Evolutionary conservation across 2,113 vertebrate species (phyloP).

Genomic region (Myiagra hebetior): DNA sequence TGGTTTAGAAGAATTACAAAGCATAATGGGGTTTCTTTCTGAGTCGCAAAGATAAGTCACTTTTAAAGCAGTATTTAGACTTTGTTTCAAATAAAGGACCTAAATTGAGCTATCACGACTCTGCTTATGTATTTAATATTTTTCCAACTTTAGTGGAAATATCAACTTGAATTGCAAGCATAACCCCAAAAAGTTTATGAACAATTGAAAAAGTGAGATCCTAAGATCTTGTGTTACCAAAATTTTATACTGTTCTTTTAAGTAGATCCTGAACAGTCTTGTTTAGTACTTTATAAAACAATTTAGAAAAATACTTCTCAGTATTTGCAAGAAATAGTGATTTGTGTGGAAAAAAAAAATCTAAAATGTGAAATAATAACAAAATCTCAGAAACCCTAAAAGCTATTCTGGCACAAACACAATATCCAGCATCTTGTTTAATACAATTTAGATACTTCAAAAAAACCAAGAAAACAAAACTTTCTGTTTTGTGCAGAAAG

Average conservation of each 20-base stretch:
- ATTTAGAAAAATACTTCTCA: not conserved
- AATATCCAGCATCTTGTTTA: not conserved
- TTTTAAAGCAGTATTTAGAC: not conserved
- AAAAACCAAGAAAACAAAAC: rapidly evolving
- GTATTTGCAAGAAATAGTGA: not conserved
- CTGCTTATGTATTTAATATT: not conserved
- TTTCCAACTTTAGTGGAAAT: not conserved
- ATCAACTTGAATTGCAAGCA: not conserved
- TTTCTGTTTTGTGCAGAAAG: not conserved
- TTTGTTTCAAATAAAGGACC: not conserved
- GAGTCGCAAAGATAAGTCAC: not conserved
- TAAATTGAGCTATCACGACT: not conserved
- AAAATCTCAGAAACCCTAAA: not conserved
- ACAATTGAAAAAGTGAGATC: not conserved
- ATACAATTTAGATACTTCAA: not conserved
- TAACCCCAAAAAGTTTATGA: not conserved
- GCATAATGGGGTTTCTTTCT: not conserved
- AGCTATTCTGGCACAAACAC: not conserved
- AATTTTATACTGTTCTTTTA: not conserved
- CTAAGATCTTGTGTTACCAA: not conserved
- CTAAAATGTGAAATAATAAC: not conserved
- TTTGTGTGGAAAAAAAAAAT: not conserved
- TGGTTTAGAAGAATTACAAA: not conserved
- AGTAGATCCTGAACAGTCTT: not conserved
- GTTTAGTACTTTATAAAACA: not conserved